Base-by-base conservation (phyloP, 2,113 vertebrate species). In the Peromyscus polionotus region DNA sequence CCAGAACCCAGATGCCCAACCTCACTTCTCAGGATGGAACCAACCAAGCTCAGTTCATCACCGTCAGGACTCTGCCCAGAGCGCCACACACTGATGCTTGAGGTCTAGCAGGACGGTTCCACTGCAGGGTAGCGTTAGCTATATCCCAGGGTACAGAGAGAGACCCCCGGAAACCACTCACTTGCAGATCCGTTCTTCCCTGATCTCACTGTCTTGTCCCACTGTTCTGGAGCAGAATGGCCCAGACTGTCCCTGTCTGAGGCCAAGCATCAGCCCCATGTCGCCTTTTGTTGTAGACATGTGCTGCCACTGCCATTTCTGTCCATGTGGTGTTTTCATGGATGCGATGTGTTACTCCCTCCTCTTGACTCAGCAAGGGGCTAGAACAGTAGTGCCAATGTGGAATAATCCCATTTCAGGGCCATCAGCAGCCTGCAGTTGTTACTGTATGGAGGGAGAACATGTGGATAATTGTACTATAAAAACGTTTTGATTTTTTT, bases 1-100 rank as follows among this genome's bases (percentile, higher is more conserved):
- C 3, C 1, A 16, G 36, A 48, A 17, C 12, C 22, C 14, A 10
- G 13, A 4, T 24, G 5, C 16, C 0, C 0, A 26, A 5, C 1
- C 61, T 48, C 45, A 17, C 7, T 28, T 42, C 24, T 14, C 20
- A 0, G 16, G 11, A 1, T 6, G 22, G 57, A 59, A 8, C 24
- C 0, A 39, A 39, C 33, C 0, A 36, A 36, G 67, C 4, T 9
- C 31, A 28, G 39, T 33, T 4, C 22, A 5, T 59, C 8, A 2
- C 19, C 8, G 11, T 33, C 63, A 26, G 88, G 24, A 17, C 28
- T 39, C 73, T 57, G 65, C 3, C 0, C 0, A 0, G 33, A 1
- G 36, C 3, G 17, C 16, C 28, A 22, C 48, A 8, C 2, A 7
- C 7, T 26, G 67, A 5, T 2, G 9, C 31, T 39, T 0, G 4